Conservation (phyloP, 2,888 invertebrate species). For the Stenodema calcarata region DNA sequence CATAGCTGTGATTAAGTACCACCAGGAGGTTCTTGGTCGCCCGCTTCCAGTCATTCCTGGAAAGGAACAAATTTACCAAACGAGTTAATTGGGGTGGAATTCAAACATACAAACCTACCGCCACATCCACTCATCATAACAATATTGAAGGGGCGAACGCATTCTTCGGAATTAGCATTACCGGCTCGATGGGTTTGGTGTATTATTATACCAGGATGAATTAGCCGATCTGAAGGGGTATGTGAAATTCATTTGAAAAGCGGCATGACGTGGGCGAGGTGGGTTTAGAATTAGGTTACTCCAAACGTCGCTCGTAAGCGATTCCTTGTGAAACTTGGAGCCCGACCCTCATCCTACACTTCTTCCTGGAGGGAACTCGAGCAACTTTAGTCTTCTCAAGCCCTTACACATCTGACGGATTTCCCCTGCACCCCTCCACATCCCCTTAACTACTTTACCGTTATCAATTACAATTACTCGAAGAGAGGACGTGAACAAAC, state of each 20-base stretch:
- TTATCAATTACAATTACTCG: slow-evolving; percentile 47
- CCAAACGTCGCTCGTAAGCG: slow-evolving; percentile 42
- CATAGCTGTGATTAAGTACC: too few relatives aligned
- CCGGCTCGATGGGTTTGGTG: background rate
- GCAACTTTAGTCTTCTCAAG: slow-evolving; percentile 1
- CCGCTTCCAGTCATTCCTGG: too few relatives aligned
- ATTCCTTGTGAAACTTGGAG: slow-evolving; percentile 44
- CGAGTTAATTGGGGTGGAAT: background rate
- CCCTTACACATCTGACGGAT: slow-evolving; percentile 42
- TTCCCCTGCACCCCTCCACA: background rate
- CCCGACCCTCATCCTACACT: background rate
- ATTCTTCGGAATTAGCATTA: background rate
- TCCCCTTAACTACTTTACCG: slow-evolving; percentile 39
- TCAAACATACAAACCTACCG: background rate
- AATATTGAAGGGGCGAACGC: background rate
- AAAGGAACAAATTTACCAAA: background rate
- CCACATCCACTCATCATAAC: background rate
- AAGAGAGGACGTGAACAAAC: slow-evolving; percentile 45
- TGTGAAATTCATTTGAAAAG: background rate
- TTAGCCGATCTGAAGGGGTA: background rate
- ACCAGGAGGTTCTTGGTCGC: too few relatives aligned
- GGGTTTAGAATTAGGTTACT: slow-evolving; percentile 44
- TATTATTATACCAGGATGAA: background rate
- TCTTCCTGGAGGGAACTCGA: slow-evolving; percentile 33
- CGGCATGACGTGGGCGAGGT: background rate